Evolutionary conservation across 2,113 vertebrate genomes (phyloP), one percentile per base, ranked within the genome.

Genomic region (Boleophthalmus pectinirostris): DNA sequence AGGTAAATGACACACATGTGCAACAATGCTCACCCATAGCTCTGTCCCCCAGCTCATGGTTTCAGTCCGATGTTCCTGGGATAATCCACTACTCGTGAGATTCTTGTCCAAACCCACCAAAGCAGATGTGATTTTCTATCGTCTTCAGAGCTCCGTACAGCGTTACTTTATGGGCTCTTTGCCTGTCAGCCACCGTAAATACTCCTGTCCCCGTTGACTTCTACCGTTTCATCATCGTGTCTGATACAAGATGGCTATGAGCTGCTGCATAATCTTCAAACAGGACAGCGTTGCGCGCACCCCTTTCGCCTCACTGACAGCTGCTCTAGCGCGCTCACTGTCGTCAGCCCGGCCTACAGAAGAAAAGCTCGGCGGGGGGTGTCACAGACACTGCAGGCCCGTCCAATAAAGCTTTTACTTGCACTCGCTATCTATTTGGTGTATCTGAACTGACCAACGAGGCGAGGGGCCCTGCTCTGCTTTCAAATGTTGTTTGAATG

Each of bases 11-110:
- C 14, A 73, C 61, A 81, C 74, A 54, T n/a, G 85, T 76, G 76
- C 69, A 45, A 20, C 0, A 57, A 60, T 21, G 87, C 92, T 91
- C 78, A 93, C 92, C 92, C 92, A 93, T 72, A 93, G 92, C 88
- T 93, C 92, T 68, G 89, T 85, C 83, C 92, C 92, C 92, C 92
- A 93, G 91, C 92, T 93, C 92, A 93, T 93, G 92, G 92, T 92
- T 92, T 75, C 91, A 89, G 82, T 38, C 8, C 82, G 86, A 53
- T 82, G 77, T 91, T 85, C 89, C 81, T 82, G 68, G 80, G 82
- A 88, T 88, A 92, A 92, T 92, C 92, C 91, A 90, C 91, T 75
- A 76, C 88, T 88, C 79, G 68, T 23, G 60, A 13, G 82, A 75
- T 69, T 75, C 79, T 75, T 80, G 73, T 76, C 79, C 43, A 58